Conservation (phyloP, 1,140 invertebrate species). For the Melanaphis sacchari region DNA sequence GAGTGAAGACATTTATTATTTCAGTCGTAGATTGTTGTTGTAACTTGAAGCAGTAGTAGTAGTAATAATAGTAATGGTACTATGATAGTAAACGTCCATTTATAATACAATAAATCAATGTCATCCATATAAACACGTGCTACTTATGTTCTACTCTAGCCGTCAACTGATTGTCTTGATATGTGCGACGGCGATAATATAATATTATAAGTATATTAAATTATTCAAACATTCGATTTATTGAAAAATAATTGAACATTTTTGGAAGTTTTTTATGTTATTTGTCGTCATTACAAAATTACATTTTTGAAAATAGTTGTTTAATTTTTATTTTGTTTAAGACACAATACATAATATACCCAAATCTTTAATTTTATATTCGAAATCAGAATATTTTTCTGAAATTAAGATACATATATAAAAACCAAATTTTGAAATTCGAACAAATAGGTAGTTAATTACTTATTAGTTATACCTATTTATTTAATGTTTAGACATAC, state of each 20-base stretch:
- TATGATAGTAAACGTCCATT: not conserved
- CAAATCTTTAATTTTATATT: not conserved
- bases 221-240: not conserved
- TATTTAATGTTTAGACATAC: not conserved
- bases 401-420: not conserved
- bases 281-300: not conserved
- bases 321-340: no score
- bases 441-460: not conserved
- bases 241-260: not conserved
- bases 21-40: not conserved
- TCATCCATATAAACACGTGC: not conserved
- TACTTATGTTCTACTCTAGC: not conserved
- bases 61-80: no score
- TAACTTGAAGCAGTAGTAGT: no score
- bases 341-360: no score
- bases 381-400: not conserved
- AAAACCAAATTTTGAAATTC: not conserved
- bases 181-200: not conserved
- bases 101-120: constrained; percentile 26
- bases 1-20: not conserved
- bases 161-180: not conserved
- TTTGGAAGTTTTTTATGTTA: not conserved
- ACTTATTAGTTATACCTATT: not conserved
- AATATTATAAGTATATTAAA: not conserved
- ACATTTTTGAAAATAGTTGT: not conserved